Percentiles rank a stretch among this genome's conserved stretches.
Evolutionary conservation across 2,888 invertebrate species (phyloP).

Genomic region (Caenorhabditis becei): DNA sequence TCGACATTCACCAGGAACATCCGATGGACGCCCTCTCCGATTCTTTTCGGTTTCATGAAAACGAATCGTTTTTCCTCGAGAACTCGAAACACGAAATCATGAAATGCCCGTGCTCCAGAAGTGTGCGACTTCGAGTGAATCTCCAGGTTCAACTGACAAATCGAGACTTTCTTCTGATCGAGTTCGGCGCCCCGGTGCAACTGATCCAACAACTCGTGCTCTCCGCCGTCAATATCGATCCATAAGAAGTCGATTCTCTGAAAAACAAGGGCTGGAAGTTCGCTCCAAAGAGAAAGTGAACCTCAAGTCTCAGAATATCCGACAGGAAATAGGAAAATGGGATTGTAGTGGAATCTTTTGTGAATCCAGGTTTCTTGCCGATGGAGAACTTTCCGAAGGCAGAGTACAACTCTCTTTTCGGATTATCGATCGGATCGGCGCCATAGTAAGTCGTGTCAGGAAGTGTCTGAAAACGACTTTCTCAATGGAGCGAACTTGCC

Average conservation of each 20-base stretch:
- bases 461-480: conserved; percentile 19
- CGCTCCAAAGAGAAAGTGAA: background rate
- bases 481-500: no score
- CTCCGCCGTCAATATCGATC: conserved; percentile 56
- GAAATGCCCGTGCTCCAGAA: conserved; percentile 9
- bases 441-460: conserved; percentile 42
- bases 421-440: conserved; percentile 60
- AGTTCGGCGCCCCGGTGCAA: conserved; percentile 39
- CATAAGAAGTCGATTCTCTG: conserved; percentile 43
- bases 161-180: conserved; percentile 43
- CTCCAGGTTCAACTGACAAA: conserved; percentile 59
- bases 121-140: conserved; percentile 22
- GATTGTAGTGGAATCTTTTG: conserved; percentile 28
- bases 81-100: conserved; percentile 26
- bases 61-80: conserved; percentile 24
- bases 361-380: conserved; percentile 42
- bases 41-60: conserved; percentile 22
- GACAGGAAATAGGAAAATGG: conserved; percentile 36
- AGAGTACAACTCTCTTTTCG: conserved; percentile 50
- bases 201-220: conserved; percentile 44
- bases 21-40: conserved; percentile 17
- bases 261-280: background rate
- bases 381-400: conserved; percentile 55
- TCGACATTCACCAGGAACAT: conserved; percentile 30
- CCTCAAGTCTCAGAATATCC: conserved; percentile 25